Evolutionary conservation across 2,888 invertebrate species (phyloP).

Genomic region (Congeria kusceri): DNA sequence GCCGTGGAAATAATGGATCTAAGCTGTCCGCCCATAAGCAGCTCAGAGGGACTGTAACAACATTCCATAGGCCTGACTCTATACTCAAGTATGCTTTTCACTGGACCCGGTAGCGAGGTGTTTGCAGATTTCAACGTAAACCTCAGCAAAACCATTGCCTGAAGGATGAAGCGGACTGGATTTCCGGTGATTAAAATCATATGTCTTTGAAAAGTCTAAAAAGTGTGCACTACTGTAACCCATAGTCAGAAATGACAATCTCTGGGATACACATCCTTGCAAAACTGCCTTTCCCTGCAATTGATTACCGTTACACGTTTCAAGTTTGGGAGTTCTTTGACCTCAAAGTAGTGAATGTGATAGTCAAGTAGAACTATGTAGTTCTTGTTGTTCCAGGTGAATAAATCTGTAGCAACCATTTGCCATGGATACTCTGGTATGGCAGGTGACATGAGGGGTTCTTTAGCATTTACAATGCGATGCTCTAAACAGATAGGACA

Average conservation of each 20-base stretch:
- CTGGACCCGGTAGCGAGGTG: background rate
- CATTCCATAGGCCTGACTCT: conserved; percentile 4
- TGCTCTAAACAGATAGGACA: no score
- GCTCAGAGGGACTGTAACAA: background rate
- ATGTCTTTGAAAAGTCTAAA: background rate
- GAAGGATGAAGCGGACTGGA: conserved; percentile 8
- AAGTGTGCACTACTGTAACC: background rate
- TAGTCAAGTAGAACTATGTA: no score
- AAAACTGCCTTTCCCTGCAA: no score
- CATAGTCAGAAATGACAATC: conserved; percentile 15
- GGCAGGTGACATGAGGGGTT: no score
- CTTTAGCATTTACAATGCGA: no score
- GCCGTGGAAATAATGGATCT: conserved; percentile 12
- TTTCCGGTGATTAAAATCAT: conserved; percentile 10
- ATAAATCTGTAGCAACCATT: no score
- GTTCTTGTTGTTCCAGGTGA: no score
- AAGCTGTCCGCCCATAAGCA: conserved; percentile 3
- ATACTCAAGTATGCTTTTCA: conserved; percentile 1
- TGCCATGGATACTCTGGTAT: no score
- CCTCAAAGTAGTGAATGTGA: no score
- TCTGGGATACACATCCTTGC: conserved; percentile 6
- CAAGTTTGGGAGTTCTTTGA: no score
- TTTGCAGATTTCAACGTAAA: conserved; percentile 14
- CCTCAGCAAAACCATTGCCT: background rate
- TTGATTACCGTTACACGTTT: no score